A percentile compares a stretch with the other conserved stretches of the same genome.
phyloP scores from a whole-genome alignment of 2,888 invertebrate species.

The Epinotia brunnichana region DNA sequence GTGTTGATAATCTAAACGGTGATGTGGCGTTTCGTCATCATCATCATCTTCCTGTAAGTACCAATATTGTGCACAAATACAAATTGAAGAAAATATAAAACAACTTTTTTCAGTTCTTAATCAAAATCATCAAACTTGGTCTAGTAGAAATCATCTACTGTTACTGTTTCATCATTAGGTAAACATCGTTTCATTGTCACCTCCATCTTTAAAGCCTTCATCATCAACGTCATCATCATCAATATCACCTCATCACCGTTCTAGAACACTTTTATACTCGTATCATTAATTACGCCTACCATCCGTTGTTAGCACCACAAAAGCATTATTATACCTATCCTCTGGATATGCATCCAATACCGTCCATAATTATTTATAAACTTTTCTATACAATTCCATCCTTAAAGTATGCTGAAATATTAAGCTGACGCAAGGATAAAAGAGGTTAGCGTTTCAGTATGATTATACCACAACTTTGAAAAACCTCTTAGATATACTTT shows the following conservation, averaged over 20 bases:
- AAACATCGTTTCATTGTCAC: not conserved
- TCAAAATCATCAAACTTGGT: not conserved
- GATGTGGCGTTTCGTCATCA: constrained; percentile 27
- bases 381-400: constrained; percentile 36
- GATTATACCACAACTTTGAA: too few relatives aligned
- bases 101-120: not conserved
- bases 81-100: not conserved
- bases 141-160: not conserved
- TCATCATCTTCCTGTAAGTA: not conserved
- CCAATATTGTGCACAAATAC: not conserved
- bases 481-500: too few relatives aligned
- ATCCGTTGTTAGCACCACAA: constrained; percentile 71
- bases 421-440: not conserved
- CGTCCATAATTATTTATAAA: constrained; percentile 8
- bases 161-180: not conserved
- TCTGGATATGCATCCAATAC: constrained; percentile 41
- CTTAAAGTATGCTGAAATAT: constrained; percentile 19
- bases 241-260: constrained; percentile 33
- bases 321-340: constrained; percentile 57
- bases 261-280: constrained; percentile 21
- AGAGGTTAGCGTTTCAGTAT: not conserved
- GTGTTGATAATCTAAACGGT: constrained; percentile 58
- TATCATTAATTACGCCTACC: constrained; percentile 49
- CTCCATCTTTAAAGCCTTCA: not conserved
- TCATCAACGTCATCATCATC: not conserved